Evolutionary conservation across 2,888 invertebrate species (phyloP).

Genomic region (Agonopterix heracliana): DNA sequence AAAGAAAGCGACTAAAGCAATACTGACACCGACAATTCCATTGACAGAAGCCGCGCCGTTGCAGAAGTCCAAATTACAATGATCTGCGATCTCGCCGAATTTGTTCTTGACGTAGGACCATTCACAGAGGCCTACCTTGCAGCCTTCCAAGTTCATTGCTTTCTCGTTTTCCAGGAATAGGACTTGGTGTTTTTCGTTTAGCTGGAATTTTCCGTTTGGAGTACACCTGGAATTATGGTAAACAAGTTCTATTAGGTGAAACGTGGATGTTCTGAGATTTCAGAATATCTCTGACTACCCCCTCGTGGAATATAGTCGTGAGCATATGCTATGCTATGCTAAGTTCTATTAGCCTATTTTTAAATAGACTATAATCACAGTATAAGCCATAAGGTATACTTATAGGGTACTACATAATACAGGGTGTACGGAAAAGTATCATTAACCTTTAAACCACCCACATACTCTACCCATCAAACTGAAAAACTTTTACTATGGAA

Average conservation of each 20-base stretch:
- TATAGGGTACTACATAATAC: too few relatives aligned
- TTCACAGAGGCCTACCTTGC: slow-evolving; percentile 85
- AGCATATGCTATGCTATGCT: too few relatives aligned
- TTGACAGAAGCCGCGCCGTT: slow-evolving; percentile 36
- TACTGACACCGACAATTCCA: slow-evolving; percentile 19
- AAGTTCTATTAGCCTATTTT: not conserved
- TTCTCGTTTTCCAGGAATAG: slow-evolving; percentile 85
- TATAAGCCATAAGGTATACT: too few relatives aligned
- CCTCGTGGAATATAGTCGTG: too few relatives aligned
- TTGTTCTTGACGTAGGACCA: slow-evolving; percentile 81
- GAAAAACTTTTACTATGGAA: too few relatives aligned
- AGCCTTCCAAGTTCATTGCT: slow-evolving; percentile 80
- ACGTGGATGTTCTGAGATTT: too few relatives aligned
- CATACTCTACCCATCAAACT: too few relatives aligned
- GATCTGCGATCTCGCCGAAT: slow-evolving; percentile 69
- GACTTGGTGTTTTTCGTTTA: slow-evolving; percentile 55
- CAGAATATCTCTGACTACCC: too few relatives aligned
- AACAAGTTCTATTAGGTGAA: too few relatives aligned
- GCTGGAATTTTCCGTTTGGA: slow-evolving; percentile 57
- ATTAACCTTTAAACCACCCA: too few relatives aligned
- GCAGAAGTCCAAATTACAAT: slow-evolving; percentile 77
- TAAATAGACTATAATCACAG: not conserved
- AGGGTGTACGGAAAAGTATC: too few relatives aligned
- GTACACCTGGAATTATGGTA: slow-evolving; percentile 64
- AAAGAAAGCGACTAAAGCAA: slow-evolving; percentile 23